Evolutionary conservation across 2,113 vertebrate genomes (phyloP), one percentile per base, ranked within the genome.

Genomic region (Pygoscelis antarcticus): DNA sequence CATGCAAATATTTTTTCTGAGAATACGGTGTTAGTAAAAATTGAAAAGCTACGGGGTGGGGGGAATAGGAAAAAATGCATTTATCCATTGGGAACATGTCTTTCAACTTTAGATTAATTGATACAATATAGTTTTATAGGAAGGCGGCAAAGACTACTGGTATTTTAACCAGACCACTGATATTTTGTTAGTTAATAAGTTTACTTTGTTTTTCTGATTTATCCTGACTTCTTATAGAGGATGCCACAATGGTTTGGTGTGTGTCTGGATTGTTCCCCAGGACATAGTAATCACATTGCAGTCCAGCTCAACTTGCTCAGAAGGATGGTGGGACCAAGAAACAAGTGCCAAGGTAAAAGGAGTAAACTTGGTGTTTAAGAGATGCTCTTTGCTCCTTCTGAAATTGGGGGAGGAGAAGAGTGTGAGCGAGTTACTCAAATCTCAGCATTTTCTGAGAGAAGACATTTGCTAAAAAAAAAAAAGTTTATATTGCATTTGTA

Each of bases 181-280:
- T 65, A 25, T 29, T 70, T 71, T 61, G 6, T 91, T 91, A 65
- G 29, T 82, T 85, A 60, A 27, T 78, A 27, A 51, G 13, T 93
- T 83, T 16, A 16, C 18, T 81, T 93, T 79, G 32, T 16, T 96
- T 96, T 95, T 88, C 34, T 97, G 11, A 62, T 96, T 71, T 87
- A 26, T 80, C 84, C 76, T 71, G 46, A 30, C 30, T 81, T 90
- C 16, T 95, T 98, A 70, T 95, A 99, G 99, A 91, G 99, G 99
- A 54, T 99, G 99, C 94, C 99, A 99, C 97, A 99, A 98, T 85
- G 99, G 99, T 40, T 98, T 99, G 85, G 99, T 99, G 23, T 99
- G 99, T 42, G 99, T 99, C 90, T 99, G 99, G 99, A 98, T 98
- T 8, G 97, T 99, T 93, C 99, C 99, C 44, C 99, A 99, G 94